Conservation (phyloP, 2,797 vertebrate genomes). For the Tarsius wallacei region DNA sequence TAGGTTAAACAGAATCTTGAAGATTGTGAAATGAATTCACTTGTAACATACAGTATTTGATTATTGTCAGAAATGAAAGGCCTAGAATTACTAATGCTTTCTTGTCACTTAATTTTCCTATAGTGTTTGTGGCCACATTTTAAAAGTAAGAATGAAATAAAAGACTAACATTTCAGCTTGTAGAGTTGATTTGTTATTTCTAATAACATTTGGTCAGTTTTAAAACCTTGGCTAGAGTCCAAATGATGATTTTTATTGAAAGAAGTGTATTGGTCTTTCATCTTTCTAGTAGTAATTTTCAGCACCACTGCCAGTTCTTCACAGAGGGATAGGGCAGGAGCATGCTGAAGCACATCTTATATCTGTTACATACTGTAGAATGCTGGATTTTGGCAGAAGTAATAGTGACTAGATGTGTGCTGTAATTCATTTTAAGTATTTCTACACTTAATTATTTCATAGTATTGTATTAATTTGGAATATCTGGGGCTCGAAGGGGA, state of each 20-base stretch:
- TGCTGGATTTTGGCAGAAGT: slow-evolving; percentile 55
- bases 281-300: slow-evolving; percentile 80
- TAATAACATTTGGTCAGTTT: slow-evolving; percentile 79
- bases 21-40: slow-evolving; percentile 68
- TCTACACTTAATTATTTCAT: slow-evolving; percentile 63
- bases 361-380: slow-evolving; percentile 26
- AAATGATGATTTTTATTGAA: slow-evolving; percentile 78
- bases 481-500: slow-evolving; percentile 59
- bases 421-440: slow-evolving; percentile 64
- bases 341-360: slow-evolving; percentile 15
- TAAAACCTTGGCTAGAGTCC: slow-evolving; percentile 75
- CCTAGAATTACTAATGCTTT: slow-evolving; percentile 58
- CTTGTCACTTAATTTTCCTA: slow-evolving; percentile 70
- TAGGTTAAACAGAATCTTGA: slow-evolving; percentile 61
- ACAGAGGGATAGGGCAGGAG: slow-evolving; percentile 17
- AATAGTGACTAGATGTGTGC: slow-evolving; percentile 35
- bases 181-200: slow-evolving; percentile 81
- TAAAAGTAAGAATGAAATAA: slow-evolving; percentile 61
- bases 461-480: slow-evolving; percentile 54
- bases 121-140: slow-evolving; percentile 38
- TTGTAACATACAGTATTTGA: slow-evolving; percentile 53
- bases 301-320: slow-evolving; percentile 87
- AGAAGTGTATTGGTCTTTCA: slow-evolving; percentile 69
- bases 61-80: slow-evolving; percentile 36
- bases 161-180: slow-evolving; percentile 53